Percentiles rank a stretch among this genome's conserved stretches.
Conservation (phyloP, 2,113 vertebrate species). For the Strix uralensis region DNA sequence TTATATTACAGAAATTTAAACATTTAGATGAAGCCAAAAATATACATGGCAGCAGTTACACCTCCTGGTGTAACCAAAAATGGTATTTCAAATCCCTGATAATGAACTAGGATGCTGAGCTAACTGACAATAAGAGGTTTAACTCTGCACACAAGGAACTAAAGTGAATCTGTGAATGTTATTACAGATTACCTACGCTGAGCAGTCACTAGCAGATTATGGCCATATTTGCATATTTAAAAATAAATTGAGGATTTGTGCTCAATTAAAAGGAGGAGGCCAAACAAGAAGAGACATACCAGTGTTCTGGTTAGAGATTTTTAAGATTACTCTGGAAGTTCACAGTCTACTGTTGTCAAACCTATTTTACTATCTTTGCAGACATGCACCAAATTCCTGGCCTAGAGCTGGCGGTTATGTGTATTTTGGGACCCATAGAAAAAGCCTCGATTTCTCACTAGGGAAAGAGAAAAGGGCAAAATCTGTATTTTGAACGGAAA, state of each 20-base stretch:
- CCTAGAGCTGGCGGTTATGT: not conserved
- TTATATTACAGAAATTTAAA: not conserved
- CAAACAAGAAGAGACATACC: not conserved
- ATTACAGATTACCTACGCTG: constrained; percentile 37
- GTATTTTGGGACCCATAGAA: not conserved
- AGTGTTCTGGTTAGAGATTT: not conserved
- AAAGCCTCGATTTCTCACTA: not conserved
- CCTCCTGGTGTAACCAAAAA: constrained; percentile 5
- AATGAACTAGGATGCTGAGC: constrained; percentile 29
- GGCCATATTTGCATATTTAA: constrained; percentile 39
- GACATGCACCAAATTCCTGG: not conserved
- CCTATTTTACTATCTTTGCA: not conserved
- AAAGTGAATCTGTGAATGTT: constrained; percentile 43
- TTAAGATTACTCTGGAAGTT: not conserved
- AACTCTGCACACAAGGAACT: constrained; percentile 37
- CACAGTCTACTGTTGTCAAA: not conserved
- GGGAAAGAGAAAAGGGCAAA: not conserved
- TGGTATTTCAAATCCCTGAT: constrained; percentile 42
- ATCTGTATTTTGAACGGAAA: not conserved
- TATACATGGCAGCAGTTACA: not conserved
- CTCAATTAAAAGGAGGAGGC: not conserved
- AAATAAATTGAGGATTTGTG: constrained; percentile 11
- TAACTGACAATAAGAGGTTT: constrained; percentile 64
- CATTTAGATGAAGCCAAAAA: not conserved
- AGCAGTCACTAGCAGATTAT: constrained; percentile 31